These are phyloP conservation scores for Melanotaenia duboulayi DNA, from an alignment of 2,113 vertebrate species.

Conservation along the genomic window DNA sequence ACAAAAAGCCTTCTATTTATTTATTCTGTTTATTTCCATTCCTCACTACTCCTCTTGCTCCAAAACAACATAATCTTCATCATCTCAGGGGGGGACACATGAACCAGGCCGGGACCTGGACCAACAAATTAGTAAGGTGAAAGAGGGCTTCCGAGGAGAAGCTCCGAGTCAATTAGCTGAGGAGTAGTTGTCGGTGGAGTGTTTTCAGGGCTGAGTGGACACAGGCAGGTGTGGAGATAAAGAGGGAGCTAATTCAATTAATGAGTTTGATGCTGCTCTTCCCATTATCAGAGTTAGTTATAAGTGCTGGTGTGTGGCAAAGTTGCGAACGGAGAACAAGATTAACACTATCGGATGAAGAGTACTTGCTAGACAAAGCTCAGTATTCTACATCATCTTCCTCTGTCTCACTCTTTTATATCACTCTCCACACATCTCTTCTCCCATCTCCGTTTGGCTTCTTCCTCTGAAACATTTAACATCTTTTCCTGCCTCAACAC, in stretches of 20 bases:
- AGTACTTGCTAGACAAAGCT: conserved; percentile 68
- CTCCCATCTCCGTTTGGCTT: conserved; percentile 23
- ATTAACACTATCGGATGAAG: conserved; percentile 77
- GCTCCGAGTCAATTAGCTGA: conserved; percentile 65
- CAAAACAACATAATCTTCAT: conserved; percentile 50
- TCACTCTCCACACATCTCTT: conserved; percentile 42
- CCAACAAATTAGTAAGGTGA: conserved; percentile 63
- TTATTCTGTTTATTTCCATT: background rate
- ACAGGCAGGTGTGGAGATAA: conserved; percentile 76
- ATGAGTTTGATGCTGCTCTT: conserved; percentile 76
- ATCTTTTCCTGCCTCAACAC: conserved; percentile 8
- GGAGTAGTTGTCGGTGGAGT: conserved; percentile 62
- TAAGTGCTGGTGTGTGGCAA: conserved; percentile 76
- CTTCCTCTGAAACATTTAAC: conserved; percentile 22
- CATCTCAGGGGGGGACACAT: conserved; percentile 42
- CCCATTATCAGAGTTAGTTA: conserved; percentile 78
- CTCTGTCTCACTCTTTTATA: conserved; percentile 45
- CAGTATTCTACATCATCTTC: conserved; percentile 44
- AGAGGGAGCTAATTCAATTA: conserved; percentile 80
- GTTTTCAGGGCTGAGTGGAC: conserved; percentile 72
- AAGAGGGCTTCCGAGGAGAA: conserved; percentile 12
- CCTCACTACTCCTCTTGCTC: conserved; percentile 22
- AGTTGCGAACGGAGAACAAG: conserved; percentile 72
- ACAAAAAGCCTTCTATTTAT: background rate
- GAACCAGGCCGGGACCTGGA: conserved; percentile 34